phyloP scores from a whole-genome alignment of 2,888 invertebrate genomes.

The Ectobius pallidus region DNA sequence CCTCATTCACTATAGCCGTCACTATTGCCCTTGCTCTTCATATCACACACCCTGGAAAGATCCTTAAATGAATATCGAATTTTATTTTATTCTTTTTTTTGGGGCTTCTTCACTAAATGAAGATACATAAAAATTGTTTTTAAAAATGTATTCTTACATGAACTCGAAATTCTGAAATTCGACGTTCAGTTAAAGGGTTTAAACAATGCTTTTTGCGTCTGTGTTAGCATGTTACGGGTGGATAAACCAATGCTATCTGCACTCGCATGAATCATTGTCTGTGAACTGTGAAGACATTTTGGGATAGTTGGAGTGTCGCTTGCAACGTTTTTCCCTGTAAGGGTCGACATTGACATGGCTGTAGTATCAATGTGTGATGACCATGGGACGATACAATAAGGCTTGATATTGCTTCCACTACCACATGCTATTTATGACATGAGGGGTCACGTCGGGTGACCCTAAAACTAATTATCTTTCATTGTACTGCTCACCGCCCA shows the following conservation, averaged over 20 bases:
- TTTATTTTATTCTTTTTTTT: no score
- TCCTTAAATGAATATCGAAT: no score
- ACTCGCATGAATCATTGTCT: not conserved
- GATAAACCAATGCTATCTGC: not conserved
- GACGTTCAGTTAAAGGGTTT: no score
- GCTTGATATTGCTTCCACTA: slow-evolving; percentile 18
- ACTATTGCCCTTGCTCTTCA: no score
- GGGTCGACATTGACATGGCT: not conserved
- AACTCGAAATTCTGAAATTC: no score
- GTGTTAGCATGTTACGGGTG: no score
- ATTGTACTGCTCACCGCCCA: not conserved
- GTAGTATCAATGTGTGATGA: slow-evolving; percentile 4
- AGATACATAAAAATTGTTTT: no score
- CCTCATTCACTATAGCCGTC: no score
- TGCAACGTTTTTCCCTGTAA: not conserved
- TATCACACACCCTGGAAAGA: no score
- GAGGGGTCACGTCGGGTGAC: slow-evolving; percentile 27
- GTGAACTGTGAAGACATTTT: not conserved
- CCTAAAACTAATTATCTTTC: slow-evolving; percentile 30
- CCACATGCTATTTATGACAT: slow-evolving; percentile 16
- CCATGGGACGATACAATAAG: slow-evolving; percentile 13
- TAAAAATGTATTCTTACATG: no score
- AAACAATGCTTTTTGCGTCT: no score
- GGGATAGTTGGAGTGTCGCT: not conserved
- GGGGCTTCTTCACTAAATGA: no score